phyloP scores from a whole-genome alignment of 2,113 vertebrate genomes.

The Lycocorax pyrrhopterus region DNA sequence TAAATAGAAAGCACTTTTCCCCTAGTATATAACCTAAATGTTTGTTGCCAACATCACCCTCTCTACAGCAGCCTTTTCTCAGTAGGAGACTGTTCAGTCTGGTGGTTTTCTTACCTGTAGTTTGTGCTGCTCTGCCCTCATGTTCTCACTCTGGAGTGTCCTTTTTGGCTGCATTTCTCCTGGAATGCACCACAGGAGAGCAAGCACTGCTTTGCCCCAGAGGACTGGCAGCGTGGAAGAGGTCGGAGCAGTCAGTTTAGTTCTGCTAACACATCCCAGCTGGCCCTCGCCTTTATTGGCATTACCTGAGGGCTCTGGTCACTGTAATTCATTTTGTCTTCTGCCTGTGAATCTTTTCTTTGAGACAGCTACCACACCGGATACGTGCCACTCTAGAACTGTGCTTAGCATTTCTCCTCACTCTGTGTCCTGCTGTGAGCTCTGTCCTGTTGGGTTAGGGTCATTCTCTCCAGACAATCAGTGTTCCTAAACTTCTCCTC shows the following conservation, averaged over 20 bases:
- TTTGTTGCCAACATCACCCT: not conserved
- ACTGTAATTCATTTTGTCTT: not conserved
- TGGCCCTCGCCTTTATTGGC: not conserved
- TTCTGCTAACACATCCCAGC: not conserved
- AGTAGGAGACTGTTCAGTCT: not conserved
- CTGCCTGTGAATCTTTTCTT: not conserved
- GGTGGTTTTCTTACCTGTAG: not conserved
- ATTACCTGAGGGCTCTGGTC: not conserved
- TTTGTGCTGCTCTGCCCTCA: not conserved
- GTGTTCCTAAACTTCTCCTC: not conserved
- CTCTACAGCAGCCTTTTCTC: not conserved
- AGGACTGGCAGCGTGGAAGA: not conserved
- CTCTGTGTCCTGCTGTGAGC: not conserved
- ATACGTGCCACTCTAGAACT: not conserved
- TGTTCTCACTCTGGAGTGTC: not conserved
- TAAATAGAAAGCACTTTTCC: not conserved
- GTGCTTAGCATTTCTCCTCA: not conserved
- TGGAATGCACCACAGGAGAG: not conserved
- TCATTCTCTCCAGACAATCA: not conserved
- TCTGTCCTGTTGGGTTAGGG: not conserved
- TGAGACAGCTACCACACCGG: not conserved
- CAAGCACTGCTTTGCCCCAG: accelerated
- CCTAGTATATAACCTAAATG: not conserved
- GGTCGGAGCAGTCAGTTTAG: not conserved
- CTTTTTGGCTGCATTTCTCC: not conserved